These are phyloP conservation scores for Puma concolor DNA, from an alignment of 2,113 vertebrate species.

Conservation along the genomic window DNA sequence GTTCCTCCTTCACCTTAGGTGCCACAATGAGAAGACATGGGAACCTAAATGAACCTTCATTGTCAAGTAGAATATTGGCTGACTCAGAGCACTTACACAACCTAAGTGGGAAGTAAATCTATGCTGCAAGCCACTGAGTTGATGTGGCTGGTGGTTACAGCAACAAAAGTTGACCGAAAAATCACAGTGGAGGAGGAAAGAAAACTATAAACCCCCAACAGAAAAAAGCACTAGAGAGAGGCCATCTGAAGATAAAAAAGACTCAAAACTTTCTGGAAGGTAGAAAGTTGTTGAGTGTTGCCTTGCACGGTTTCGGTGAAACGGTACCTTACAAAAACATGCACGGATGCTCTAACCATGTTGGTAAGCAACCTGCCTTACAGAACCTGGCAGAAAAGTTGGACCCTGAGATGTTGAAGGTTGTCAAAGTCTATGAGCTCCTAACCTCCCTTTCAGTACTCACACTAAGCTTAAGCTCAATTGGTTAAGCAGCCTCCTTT, in stretches of 20 bases:
- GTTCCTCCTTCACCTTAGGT: neutral
- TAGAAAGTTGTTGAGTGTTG: neutral
- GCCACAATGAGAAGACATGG: neutral
- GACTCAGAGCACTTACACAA: neutral
- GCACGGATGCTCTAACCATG: neutral
- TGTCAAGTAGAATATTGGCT: neutral
- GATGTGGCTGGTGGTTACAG: neutral
- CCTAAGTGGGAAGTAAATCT: neutral
- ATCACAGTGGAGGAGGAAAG: neutral
- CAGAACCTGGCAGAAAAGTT: neutral
- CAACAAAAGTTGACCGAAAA: conserved; percentile 16
- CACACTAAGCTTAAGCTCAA: neutral
- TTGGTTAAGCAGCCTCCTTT: neutral
- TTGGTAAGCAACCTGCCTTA: neutral
- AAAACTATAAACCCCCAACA: neutral
- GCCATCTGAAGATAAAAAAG: neutral
- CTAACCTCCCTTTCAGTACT: neutral
- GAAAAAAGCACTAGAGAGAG: neutral
- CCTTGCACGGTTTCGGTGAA: neutral
- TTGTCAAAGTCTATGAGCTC: neutral
- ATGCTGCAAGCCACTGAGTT: neutral
- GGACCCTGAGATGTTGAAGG: neutral
- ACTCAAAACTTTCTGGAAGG: neutral
- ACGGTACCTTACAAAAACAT: neutral
- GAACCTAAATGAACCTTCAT: neutral